Base-by-base conservation (phyloP, 2,888 invertebrate genomes). In the Harpagoxenus sublaevis region DNA sequence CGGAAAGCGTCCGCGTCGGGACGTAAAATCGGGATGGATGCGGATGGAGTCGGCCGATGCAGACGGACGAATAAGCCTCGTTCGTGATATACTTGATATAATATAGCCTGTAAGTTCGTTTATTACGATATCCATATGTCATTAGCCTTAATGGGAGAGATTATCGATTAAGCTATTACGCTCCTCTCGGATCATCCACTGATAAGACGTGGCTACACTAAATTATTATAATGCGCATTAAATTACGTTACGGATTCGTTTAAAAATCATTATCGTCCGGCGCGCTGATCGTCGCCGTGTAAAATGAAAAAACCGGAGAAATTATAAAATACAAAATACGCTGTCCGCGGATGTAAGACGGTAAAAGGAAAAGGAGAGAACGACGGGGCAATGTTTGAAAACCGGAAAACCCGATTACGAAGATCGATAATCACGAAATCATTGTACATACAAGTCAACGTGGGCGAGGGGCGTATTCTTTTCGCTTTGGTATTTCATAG, bases 401-500 rank as follows among this genome's bases (percentile, higher is more conserved):
- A 90, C 65, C 55, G 84, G 12, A 8, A 89, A 84, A 75, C 63
- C 48, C 48, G 18, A 8, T 39, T 83, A 35, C 71, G 35, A 55
- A 15, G 77, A 86, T 85, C 63, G 75, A 85, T 85, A 89, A 28
- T 68, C 31, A 18, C 28, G 53, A 88, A 89, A 89, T 91, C 91
- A 91, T 90, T 85, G 88, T 55, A 89, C 92, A 89, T 55, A 89
- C 92, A 89, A 92, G 73, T 91, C 78, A 79, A 79, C 23, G 75
- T 45, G 51, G 6, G 12, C 87, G 86, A 70, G 71, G 55, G 57
- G 55, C 55, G 84, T 90, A 89, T 87, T 89, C 84, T 45, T 68
- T 89, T 91, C 90, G 89, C 94, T 94, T 94, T 94, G 94, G 94
- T 93, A 94, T 94, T 91, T 92, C 88, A 84, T 93, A 93, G 18